Evolutionary conservation across 1,140 invertebrate genomes (phyloP), one percentile per base, ranked within the genome.

Genomic region (Idris sp.): DNA sequence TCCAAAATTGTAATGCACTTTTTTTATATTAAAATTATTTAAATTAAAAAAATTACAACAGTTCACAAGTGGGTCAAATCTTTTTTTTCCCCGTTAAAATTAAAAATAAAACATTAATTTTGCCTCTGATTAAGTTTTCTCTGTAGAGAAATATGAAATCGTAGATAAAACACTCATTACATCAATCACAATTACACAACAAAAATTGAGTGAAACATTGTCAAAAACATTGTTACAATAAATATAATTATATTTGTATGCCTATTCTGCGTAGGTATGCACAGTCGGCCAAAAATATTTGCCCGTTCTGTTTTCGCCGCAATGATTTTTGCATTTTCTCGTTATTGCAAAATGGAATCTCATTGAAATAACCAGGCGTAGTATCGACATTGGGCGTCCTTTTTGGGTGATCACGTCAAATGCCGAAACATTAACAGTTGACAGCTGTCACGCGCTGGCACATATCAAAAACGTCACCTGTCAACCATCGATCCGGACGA

Each of bases 391-490:
- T 30, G 44, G 28, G 48, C 49, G 25, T 53, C 33, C 65, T 58
- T 22, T 22, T 22, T 22, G 19, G 2, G 19, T 22, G 6, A 4
- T 22, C 3, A 22, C 2, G 77, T 84, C 81, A 81, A 64, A 74
- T 65, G 72, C 81, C 64, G 79, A 83, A 83, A 84, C 80, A 80
- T 84, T 83, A 76, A 83, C 75, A 78, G 79, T 81, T 85, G 83
- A 84, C 81, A 84, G 78, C 79, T 81, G 82, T 84, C 82, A 80
- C 76, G 64, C 69, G 67, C 76, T 79, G 54, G 81, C 78, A 79
- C 74, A 68, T 78, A 80, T 85, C 83, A 83, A 78, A 64, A 75
- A 69, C 77, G 79, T 85, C 82, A 84, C 69, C 80, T 79, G 80
- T 79, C 83, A 83, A 81, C 44, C 79, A 81, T 78, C 81, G 62